Evolutionary conservation across 2,113 vertebrate genomes (phyloP).

Genomic region (Alosa alosa): DNA sequence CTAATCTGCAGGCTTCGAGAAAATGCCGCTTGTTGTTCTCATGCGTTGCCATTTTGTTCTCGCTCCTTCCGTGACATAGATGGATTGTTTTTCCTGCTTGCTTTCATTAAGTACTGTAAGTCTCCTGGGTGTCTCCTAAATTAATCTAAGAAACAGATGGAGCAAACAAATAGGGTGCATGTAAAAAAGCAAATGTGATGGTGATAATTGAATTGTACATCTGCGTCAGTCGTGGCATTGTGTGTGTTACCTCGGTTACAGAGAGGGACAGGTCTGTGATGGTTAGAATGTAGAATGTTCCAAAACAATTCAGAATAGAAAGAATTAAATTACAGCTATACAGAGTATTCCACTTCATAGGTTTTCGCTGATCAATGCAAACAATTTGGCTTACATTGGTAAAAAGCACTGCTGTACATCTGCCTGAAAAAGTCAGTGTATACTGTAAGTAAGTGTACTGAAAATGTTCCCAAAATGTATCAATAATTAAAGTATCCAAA

Average conservation of each 20-base stretch:
- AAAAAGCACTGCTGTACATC: background rate
- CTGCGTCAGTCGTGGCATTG: constrained; percentile 29
- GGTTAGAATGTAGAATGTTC: background rate
- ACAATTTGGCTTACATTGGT: background rate
- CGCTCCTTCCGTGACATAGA: constrained; percentile 15
- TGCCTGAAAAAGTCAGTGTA: background rate
- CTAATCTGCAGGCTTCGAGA: background rate
- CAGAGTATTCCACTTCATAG: background rate
- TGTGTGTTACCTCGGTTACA: constrained; percentile 24
- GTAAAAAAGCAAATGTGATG: constrained; percentile 24
- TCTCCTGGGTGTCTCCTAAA: constrained; percentile 28
- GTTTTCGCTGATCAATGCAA: background rate
- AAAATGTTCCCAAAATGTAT: constrained; percentile 43
- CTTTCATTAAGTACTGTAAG: constrained; percentile 17
- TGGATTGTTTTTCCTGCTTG: constrained; percentile 17
- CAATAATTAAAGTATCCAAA: constrained; percentile 54
- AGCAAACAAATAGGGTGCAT: constrained; percentile 26
- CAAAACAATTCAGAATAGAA: background rate
- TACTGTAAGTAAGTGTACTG: background rate
- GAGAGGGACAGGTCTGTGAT: background rate
- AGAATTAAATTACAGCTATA: background rate
- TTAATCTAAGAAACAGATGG: constrained; percentile 48
- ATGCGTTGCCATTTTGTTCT: constrained; percentile 4
- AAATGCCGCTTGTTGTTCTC: background rate
- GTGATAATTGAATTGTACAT: constrained; percentile 45